Base-by-base conservation (phyloP, 2,113 vertebrate species). In the Illadopsis cleaveri region DNA sequence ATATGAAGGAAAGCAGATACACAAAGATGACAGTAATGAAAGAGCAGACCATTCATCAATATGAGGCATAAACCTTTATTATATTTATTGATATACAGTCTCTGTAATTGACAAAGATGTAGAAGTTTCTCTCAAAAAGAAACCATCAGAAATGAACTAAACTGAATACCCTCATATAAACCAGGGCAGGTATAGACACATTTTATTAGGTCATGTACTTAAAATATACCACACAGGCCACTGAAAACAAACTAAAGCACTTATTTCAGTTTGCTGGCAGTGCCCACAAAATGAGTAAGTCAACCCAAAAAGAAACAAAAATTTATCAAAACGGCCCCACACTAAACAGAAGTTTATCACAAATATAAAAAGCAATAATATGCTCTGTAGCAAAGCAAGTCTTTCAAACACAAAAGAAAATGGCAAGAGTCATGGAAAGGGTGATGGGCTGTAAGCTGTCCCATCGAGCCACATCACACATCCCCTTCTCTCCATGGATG, bases 1-100 rank as follows among this genome's bases (percentile, higher is more conserved):
- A 76, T 18, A 56, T 47, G 38, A 95, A 95, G 92, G 88, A 84
- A 96, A 97, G 33, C 40, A 92, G 86, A 93, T 51, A 89, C 27
- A 51, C 62, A 94, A 93, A 76, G 92, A 86, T 79, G 86, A 72
- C 86, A 97, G 91, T 78, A 96, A 94, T 92, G 80, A 94, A 96
- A 94, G 70, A 72, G 42, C 60, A 64, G 42, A 78, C 42, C 80
- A 96, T 94, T 78, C 81, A 94, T 91, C 84, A 95, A 81, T 75
- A 69, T 89, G 76, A 96, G 72, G 82, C 86, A 95, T 53, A 94
- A 85, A 86, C 65, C 15, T 93, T 90, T 95, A 90, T 86, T 93
- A 54, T 37, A 76, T 70, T 79, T 95, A 76, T 83, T 85, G 94
- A 88, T 66, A 80, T 66, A 85, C 44, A 96, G 28, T 70, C 86